Percentiles rank a stretch among this genome's conserved stretches.
phyloP scores from a whole-genome alignment of 2,113 vertebrate species.

The Struthio camelus region DNA sequence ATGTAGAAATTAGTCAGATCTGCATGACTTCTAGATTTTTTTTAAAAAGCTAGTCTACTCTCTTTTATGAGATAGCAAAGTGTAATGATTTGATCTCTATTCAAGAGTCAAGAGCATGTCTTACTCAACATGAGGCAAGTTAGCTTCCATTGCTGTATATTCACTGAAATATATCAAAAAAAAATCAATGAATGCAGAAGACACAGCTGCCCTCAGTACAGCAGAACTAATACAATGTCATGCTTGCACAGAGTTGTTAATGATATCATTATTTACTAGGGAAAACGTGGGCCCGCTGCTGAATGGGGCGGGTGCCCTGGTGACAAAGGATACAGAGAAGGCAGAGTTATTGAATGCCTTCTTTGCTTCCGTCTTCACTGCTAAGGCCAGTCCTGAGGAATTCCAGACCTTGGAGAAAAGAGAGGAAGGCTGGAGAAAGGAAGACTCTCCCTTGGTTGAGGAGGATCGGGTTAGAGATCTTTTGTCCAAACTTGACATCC shows the following conservation, averaged over 20 bases:
- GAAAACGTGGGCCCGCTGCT: too few species aligned
- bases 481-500: too few species aligned
- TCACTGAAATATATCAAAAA: background rate
- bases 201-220: background rate
- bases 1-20: background rate
- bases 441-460: too few species aligned
- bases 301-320: too few species aligned
- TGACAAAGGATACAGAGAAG: too few species aligned
- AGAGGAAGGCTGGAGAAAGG: too few species aligned
- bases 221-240: constrained; percentile 34
- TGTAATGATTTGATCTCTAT: background rate
- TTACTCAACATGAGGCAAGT: background rate
- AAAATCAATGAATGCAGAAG: constrained; percentile 10
- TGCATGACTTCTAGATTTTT: background rate
- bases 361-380: too few species aligned
- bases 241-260: background rate
- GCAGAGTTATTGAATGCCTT: too few species aligned
- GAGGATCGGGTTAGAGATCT: too few species aligned
- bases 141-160: background rate
- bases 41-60: background rate
- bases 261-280: background rate
- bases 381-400: too few species aligned
- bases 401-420: too few species aligned
- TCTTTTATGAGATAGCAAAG: background rate
- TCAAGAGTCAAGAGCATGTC: background rate